Conservation (phyloP, 2,113 vertebrate species). For the Actenoides lindsayi region DNA sequence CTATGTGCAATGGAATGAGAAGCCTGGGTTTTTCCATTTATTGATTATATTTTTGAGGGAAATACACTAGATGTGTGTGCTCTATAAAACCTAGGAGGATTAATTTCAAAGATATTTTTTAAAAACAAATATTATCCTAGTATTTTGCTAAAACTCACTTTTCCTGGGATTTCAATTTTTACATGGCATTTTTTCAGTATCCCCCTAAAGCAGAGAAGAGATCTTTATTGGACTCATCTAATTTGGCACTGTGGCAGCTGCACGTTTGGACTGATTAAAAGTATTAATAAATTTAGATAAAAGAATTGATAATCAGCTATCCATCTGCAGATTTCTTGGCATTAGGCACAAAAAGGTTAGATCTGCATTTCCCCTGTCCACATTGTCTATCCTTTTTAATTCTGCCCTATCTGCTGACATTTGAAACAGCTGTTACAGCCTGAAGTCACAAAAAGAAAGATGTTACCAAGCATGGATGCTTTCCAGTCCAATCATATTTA, state of each 20-base stretch:
- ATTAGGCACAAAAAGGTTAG: not conserved
- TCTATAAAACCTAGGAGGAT: not conserved
- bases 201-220: not conserved
- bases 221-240: not conserved
- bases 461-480: slow-evolving; percentile 16
- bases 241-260: not conserved
- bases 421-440: slow-evolving; percentile 55
- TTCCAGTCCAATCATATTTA: slow-evolving; percentile 19
- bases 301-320: slow-evolving; percentile 33
- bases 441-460: slow-evolving; percentile 9
- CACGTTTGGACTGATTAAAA: slow-evolving; percentile 9
- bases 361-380: slow-evolving; percentile 37
- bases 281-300: slow-evolving; percentile 21
- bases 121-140: not conserved
- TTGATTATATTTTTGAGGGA: not conserved
- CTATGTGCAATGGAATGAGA: not conserved
- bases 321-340: slow-evolving; percentile 30
- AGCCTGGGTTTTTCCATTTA: not conserved
- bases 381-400: slow-evolving; percentile 31
- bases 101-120: not conserved
- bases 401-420: slow-evolving; percentile 58
- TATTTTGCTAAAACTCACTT: not conserved
- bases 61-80: not conserved
- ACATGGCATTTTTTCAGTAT: not conserved
- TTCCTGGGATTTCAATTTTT: not conserved